These are phyloP conservation scores for Protula sp. DNA, from an alignment of 2,888 invertebrate species.

Conservation along the genomic window DNA sequence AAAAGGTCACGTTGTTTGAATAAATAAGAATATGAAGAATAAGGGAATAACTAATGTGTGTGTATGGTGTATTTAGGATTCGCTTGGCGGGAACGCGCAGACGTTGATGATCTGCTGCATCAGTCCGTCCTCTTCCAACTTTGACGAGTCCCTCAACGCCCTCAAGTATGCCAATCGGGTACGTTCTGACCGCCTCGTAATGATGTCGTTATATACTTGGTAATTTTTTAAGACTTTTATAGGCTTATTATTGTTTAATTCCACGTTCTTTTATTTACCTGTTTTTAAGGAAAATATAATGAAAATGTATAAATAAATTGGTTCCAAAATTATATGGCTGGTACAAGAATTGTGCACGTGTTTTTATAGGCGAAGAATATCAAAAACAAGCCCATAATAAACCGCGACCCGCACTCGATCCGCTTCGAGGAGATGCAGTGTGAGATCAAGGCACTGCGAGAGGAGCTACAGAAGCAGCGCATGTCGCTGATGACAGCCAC, in stretches of 20 bases:
- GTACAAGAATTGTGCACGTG: not conserved
- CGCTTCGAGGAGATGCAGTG: slow-evolving; percentile 53
- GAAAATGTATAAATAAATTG: too few relatives aligned
- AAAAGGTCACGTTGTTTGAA: too few relatives aligned
- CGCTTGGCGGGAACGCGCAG: slow-evolving; percentile 53
- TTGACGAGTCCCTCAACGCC: slow-evolving; percentile 53
- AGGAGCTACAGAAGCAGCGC: slow-evolving; percentile 44
- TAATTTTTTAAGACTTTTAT: too few relatives aligned
- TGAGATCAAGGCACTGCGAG: slow-evolving; percentile 50
- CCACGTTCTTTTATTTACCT: too few relatives aligned
- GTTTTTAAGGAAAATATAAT: too few relatives aligned
- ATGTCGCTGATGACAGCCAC: slow-evolving; percentile 33
- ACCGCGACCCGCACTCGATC: slow-evolving; percentile 49
- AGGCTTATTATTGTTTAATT: too few relatives aligned
- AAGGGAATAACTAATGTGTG: too few relatives aligned
- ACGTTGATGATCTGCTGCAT: slow-evolving; percentile 55
- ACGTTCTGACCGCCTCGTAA: slow-evolving; percentile 17
- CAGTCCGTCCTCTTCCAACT: slow-evolving; percentile 50
- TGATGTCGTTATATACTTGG: not conserved
- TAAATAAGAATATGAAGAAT: too few relatives aligned
- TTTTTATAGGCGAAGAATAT: slow-evolving; percentile 46
- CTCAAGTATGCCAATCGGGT: slow-evolving; percentile 54
- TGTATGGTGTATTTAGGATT: slow-evolving; percentile 21
- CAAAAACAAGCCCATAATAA: slow-evolving; percentile 49
- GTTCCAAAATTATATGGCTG: too few relatives aligned